Percentiles rank a stretch among this genome's conserved stretches.
Conservation (phyloP, 2,113 vertebrate genomes). For the Rhombomys opimus region DNA sequence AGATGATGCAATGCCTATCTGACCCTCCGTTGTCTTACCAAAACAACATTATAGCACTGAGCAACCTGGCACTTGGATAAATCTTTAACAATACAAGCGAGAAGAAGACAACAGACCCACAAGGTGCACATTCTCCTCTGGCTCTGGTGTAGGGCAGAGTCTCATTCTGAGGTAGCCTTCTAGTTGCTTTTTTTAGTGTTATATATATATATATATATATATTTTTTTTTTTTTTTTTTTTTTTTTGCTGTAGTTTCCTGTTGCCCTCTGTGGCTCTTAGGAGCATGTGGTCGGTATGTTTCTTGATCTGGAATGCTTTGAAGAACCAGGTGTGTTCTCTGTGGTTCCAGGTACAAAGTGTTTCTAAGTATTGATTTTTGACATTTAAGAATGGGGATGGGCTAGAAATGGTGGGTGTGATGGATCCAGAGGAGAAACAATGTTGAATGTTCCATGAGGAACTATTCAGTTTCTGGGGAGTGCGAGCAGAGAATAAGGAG, state of each 20-base stretch:
- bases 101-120: constrained; percentile 83
- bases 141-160: constrained; percentile 87
- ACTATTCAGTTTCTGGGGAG: background rate
- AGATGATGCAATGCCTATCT: constrained; percentile 55
- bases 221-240: constrained; percentile 65
- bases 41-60: constrained; percentile 80
- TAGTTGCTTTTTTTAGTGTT: constrained; percentile 82
- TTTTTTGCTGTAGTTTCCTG: background rate
- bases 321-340: background rate
- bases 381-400: background rate
- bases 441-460: background rate
- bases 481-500: background rate
- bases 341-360: background rate
- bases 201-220: constrained; percentile 69
- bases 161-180: constrained; percentile 91
- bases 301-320: background rate
- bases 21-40: constrained; percentile 71
- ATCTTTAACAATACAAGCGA: constrained; percentile 77
- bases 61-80: constrained; percentile 84
- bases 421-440: background rate
- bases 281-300: background rate
- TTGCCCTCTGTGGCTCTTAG: background rate
- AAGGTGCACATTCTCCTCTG: constrained; percentile 88
- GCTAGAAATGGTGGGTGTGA: background rate
- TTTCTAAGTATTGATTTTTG: background rate